phyloP scores from a whole-genome alignment of 2,797 vertebrate species.

The Girardinus metallicus region DNA sequence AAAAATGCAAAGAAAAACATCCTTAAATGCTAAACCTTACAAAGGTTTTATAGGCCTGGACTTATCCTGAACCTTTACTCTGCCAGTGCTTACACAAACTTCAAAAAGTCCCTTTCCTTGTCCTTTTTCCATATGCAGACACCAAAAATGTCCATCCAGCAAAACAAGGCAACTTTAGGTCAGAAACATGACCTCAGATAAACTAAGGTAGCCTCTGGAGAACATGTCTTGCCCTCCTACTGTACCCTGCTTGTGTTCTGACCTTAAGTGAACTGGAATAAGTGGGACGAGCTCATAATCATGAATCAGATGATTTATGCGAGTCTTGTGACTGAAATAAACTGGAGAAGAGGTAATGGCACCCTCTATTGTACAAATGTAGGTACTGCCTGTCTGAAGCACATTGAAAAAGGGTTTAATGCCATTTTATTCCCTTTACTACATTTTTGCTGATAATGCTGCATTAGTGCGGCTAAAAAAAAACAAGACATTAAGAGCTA shows the following conservation, averaged over 20 bases:
- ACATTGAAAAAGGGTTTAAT: not conserved
- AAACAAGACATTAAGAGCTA: not conserved
- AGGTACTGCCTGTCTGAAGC: conserved; percentile 10
- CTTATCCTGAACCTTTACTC: not conserved
- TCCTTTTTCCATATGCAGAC: not conserved
- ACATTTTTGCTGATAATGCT: not conserved
- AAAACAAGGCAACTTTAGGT: not conserved
- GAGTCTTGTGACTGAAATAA: not conserved
- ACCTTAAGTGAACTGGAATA: conserved; percentile 35
- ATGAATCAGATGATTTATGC: conserved; percentile 12
- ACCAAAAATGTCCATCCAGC: not conserved
- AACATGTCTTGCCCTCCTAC: not conserved
- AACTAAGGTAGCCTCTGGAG: conserved; percentile 20
- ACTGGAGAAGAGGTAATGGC: not conserved
- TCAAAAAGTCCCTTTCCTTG: conserved; percentile 3
- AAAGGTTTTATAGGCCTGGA: not conserved
- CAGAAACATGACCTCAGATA: conserved; percentile 29
- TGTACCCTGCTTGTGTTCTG: conserved; percentile 15
- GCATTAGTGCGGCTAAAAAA: not conserved
- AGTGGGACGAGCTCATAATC: not conserved
- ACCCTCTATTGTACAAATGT: conserved; percentile 51
- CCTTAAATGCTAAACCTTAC: not conserved
- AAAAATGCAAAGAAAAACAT: not conserved
- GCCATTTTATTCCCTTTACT: not conserved
- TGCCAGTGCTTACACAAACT: not conserved